phyloP scores from a whole-genome alignment of 1,140 invertebrate species.

The Sycophaga agraensis region DNA sequence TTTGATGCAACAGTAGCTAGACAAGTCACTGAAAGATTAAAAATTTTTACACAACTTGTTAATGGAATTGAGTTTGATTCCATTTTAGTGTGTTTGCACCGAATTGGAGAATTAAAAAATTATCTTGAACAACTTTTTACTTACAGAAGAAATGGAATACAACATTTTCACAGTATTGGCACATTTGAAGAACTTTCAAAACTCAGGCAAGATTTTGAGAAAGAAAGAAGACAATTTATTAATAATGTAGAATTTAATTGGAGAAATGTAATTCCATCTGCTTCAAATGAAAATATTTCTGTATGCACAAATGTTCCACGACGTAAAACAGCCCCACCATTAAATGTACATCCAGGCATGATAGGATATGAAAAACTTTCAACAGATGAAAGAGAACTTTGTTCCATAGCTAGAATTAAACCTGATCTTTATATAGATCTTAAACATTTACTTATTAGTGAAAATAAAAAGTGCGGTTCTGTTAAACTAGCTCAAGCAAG shows the following conservation, averaged over 20 bases:
- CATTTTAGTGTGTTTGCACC: slow-evolving; percentile 73
- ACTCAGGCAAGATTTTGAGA: slow-evolving; percentile 64
- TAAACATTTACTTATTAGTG: slow-evolving; percentile 70
- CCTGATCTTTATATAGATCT: slow-evolving; percentile 79
- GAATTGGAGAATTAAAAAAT: slow-evolving; percentile 69
- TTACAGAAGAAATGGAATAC: slow-evolving; percentile 72
- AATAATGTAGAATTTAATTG: slow-evolving; percentile 54
- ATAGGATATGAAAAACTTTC: slow-evolving; percentile 79
- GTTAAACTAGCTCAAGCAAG: slow-evolving; percentile 79
- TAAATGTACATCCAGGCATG: slow-evolving; percentile 72
- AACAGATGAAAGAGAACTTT: slow-evolving; percentile 72
- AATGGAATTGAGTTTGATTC: slow-evolving; percentile 74
- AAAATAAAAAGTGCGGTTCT: slow-evolving; percentile 72
- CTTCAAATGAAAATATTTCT: slow-evolving; percentile 18
- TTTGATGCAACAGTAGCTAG: slow-evolving; percentile 68
- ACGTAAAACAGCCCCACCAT: slow-evolving; percentile 61
- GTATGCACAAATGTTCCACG: slow-evolving; percentile 31
- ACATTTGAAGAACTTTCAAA: slow-evolving; percentile 63
- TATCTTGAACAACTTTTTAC: slow-evolving; percentile 66
- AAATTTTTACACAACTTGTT: slow-evolving; percentile 74
- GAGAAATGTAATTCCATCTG: slow-evolving; percentile 38
- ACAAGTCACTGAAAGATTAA: slow-evolving; percentile 64
- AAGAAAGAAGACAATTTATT: slow-evolving; percentile 60
- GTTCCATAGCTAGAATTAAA: slow-evolving; percentile 71
- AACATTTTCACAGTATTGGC: slow-evolving; percentile 64